These are phyloP conservation scores for Laspeyria flexula DNA, from an alignment of 2,888 invertebrate species.

Conservation along the genomic window DNA sequence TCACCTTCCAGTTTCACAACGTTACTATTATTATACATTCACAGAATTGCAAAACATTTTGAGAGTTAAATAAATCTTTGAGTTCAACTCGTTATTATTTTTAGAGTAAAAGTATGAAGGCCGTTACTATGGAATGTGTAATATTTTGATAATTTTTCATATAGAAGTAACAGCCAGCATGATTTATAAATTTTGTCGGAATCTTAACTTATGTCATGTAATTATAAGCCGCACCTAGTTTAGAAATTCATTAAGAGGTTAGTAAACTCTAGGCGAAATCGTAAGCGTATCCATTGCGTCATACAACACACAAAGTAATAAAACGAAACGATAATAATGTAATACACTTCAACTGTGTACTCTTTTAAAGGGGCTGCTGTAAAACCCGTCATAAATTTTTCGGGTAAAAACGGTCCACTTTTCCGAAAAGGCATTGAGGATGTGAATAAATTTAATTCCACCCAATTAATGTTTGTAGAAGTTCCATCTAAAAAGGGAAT, in stretches of 20 bases:
- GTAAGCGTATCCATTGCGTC: background rate
- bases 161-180: background rate
- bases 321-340: background rate
- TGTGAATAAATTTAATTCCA: background rate
- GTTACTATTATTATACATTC: too few relatives aligned
- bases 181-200: background rate
- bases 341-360: background rate
- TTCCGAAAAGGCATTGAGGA: conserved; percentile 2
- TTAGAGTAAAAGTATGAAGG: too few relatives aligned
- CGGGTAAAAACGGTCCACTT: conserved; percentile 1
- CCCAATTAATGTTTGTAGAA: background rate
- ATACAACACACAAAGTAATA: background rate
- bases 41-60: too few relatives aligned
- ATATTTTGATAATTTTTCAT: background rate
- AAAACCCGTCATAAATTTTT: conserved; percentile 1
- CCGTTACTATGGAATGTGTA: background rate
- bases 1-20: too few relatives aligned
- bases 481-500: conserved; percentile 15
- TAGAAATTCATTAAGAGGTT: background rate
- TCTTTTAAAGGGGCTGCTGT: background rate
- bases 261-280: background rate
- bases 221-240: too few relatives aligned
- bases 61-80: too few relatives aligned
- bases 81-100: too few relatives aligned
- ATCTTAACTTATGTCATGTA: background rate